A percentile compares a stretch with the other conserved stretches of the same genome.
Conservation (phyloP, 1,140 invertebrate genomes). For the Colletes gigas region DNA sequence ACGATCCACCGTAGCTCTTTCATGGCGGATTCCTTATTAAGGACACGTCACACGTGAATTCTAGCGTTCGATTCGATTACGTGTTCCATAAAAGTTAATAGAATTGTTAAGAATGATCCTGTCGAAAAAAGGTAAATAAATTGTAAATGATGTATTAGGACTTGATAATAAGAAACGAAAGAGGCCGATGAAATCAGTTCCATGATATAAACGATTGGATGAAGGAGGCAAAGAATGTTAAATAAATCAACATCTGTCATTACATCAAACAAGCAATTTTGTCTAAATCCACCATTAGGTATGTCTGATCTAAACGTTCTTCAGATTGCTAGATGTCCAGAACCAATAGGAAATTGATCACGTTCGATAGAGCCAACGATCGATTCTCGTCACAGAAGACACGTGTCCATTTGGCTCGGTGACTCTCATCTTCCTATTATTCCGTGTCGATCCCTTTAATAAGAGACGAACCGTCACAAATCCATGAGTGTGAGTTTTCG, state of each 20-base stretch:
- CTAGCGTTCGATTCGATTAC: neutral
- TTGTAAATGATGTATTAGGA: no score
- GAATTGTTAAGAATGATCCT: no score
- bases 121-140: no score
- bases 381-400: slow-evolving; percentile 8
- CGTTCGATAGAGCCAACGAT: neutral
- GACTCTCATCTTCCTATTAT: slow-evolving; percentile 5
- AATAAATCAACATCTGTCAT: no score
- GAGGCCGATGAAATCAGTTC: no score
- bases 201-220: no score
- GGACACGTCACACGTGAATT: neutral
- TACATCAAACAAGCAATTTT: no score
- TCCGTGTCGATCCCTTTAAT: slow-evolving; percentile 6
- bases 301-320: no score
- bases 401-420: neutral
- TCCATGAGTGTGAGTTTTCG: neutral
- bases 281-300: no score
- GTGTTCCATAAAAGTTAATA: no score
- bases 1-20: neutral
- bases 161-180: no score
- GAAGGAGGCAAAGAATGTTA: no score
- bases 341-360: slow-evolving; percentile 14
- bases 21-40: neutral
- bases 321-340: neutral
- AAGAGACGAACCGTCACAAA: neutral